Conservation (phyloP, 2,888 invertebrate species). For the Nymphalis c-album region DNA sequence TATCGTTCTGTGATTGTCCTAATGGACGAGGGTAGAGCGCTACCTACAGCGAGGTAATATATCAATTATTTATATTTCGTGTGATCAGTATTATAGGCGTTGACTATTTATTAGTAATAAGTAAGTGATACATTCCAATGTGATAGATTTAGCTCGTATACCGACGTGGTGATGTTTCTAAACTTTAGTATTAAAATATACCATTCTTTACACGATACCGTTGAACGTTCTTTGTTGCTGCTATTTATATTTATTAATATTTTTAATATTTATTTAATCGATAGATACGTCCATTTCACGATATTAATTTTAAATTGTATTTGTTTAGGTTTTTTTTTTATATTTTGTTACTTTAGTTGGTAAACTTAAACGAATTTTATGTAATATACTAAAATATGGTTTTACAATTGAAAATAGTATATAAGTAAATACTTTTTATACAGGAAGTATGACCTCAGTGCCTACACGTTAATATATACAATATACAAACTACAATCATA, state of each 20-base stretch:
- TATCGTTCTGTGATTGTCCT: background rate
- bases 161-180: slow-evolving; percentile 25
- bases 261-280: too few relatives aligned
- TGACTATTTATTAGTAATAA: slow-evolving; percentile 31
- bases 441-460: slow-evolving; percentile 2
- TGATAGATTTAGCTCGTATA: slow-evolving; percentile 45
- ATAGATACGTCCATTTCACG: too few relatives aligned
- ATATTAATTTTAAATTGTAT: background rate
- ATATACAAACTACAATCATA: slow-evolving; percentile 1
- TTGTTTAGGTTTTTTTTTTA: background rate
- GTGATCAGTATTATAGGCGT: slow-evolving; percentile 34
- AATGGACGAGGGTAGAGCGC: background rate
- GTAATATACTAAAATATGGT: too few relatives aligned
- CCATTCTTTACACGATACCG: background rate
- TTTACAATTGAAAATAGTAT: too few relatives aligned
- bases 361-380: background rate
- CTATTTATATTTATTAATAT: slow-evolving; percentile 3
- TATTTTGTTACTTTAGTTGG: slow-evolving; percentile 3
- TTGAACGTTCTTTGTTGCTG: background rate
- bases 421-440: slow-evolving; percentile 6
- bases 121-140: slow-evolving; percentile 54
- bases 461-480: background rate
- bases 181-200: slow-evolving; percentile 1
- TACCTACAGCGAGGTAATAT: background rate
- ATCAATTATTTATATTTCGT: slow-evolving; percentile 18